Conservation (phyloP, 2,113 vertebrate genomes). For the Orientallactaga bullata region DNA sequence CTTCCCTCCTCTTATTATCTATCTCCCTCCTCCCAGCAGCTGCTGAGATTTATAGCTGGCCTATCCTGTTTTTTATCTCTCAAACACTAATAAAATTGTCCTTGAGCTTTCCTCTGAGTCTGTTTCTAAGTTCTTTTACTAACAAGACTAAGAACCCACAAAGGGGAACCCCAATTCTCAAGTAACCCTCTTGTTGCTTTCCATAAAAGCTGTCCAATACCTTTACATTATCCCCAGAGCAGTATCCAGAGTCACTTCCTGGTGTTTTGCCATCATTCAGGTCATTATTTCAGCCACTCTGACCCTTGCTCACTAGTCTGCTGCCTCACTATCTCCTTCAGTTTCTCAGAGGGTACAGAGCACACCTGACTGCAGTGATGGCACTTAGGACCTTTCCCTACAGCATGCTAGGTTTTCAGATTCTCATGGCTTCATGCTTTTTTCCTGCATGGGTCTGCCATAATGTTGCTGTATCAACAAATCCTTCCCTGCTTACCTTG, state of each 20-base stretch:
- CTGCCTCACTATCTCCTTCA: not conserved
- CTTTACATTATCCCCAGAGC: not conserved
- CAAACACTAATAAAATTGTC: too few relatives aligned
- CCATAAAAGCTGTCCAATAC: not conserved
- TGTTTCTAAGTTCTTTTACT: too few relatives aligned
- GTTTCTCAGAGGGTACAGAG: not conserved
- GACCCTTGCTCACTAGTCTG: not conserved
- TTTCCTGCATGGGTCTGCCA: not conserved
- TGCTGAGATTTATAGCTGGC: too few relatives aligned
- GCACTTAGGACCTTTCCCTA: not conserved
- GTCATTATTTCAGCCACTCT: not conserved
- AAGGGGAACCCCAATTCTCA: too few relatives aligned
- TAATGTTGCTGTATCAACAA: not conserved
- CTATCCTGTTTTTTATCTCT: too few relatives aligned
- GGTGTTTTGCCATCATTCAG: not conserved
- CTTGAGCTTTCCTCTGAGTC: too few relatives aligned
- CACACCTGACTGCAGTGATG: not conserved
- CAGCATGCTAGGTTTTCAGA: not conserved
- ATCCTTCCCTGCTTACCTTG: not conserved
- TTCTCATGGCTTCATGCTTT: not conserved
- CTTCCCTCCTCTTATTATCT: too few relatives aligned
- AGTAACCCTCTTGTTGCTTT: not conserved
- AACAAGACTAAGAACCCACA: too few relatives aligned
- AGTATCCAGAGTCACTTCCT: not conserved
- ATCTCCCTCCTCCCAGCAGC: too few relatives aligned